phyloP scores from a whole-genome alignment of 2,888 invertebrate species.

The Apodemia zela region DNA sequence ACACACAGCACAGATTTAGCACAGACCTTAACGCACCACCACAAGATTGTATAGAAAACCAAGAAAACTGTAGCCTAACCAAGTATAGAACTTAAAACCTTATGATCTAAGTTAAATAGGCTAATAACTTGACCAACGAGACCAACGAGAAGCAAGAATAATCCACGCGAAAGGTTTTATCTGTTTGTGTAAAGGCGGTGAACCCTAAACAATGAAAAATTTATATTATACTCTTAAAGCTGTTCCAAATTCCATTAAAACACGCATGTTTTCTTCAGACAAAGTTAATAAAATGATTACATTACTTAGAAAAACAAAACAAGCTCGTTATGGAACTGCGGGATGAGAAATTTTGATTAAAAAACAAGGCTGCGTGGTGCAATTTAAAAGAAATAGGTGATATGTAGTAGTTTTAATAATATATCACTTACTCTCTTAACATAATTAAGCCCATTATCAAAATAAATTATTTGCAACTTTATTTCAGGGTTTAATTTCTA shows the following conservation, averaged over 20 bases:
- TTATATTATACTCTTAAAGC: conserved; percentile 7
- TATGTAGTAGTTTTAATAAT: too few species aligned
- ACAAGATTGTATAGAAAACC: too few species aligned
- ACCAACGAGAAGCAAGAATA: neutral
- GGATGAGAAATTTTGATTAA: conserved; percentile 24
- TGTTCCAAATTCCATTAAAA: conserved; percentile 11
- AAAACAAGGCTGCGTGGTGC: conserved; percentile 1
- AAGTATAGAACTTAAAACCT: too few species aligned
- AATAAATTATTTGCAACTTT: too few species aligned
- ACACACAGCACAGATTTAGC: too few species aligned
- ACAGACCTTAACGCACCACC: too few species aligned
- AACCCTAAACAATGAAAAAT: conserved; percentile 15
- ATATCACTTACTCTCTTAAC: too few species aligned
- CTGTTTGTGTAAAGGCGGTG: neutral
- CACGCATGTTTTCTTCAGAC: conserved; percentile 11
- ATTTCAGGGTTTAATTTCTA: too few species aligned
- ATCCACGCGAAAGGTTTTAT: neutral
- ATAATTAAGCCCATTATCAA: too few species aligned
- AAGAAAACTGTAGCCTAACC: too few species aligned
- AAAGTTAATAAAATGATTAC: conserved; percentile 24
- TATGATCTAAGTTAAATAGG: too few species aligned
- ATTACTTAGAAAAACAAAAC: conserved; percentile 21
- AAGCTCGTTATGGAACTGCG: conserved; percentile 17
- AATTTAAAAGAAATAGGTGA: conserved; percentile 1
- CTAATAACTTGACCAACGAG: too few species aligned